Evolutionary conservation across 2,888 invertebrate species (phyloP).

Genomic region (Acanthacorydalis orientalis): DNA sequence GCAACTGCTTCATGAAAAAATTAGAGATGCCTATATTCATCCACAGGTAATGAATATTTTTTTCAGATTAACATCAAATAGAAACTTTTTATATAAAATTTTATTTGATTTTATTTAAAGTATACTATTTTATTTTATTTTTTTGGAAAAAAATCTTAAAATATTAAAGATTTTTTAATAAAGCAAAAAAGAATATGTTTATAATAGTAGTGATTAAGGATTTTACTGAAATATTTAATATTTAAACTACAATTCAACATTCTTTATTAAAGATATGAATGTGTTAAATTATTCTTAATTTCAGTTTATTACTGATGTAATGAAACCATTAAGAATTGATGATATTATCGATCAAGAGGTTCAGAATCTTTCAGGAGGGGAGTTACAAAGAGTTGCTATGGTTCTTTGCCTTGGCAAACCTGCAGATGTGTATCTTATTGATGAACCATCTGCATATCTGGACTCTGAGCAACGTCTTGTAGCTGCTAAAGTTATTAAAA

Average conservation of each 20-base stretch:
- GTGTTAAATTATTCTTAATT: slow-evolving; percentile 10
- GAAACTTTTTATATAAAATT: too few species aligned
- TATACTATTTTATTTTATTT: too few species aligned
- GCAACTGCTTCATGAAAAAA: slow-evolving; percentile 86
- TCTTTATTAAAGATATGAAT: too few species aligned
- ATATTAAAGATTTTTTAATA: too few species aligned
- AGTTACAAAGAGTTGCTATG: slow-evolving; percentile 93
- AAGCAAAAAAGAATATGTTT: too few species aligned
- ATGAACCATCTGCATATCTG: slow-evolving; percentile 96
- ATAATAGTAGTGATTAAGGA: too few species aligned
- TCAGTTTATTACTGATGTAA: slow-evolving; percentile 93
- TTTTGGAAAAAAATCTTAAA: too few species aligned
- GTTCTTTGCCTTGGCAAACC: slow-evolving; percentile 95
- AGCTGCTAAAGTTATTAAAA: slow-evolving; percentile 96
- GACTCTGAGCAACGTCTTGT: slow-evolving; percentile 99
- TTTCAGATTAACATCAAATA: too few species aligned
- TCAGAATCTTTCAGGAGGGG: slow-evolving; percentile 97
- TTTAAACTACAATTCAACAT: too few species aligned
- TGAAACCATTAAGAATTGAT: slow-evolving; percentile 95
- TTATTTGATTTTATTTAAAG: too few species aligned
- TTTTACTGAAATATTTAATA: too few species aligned
- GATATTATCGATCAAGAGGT: slow-evolving; percentile 97
- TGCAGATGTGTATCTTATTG: slow-evolving; percentile 96
- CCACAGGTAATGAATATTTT: slow-evolving; percentile 47
- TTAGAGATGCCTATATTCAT: slow-evolving; percentile 93